Base-by-base conservation (phyloP, 2,797 vertebrate species). In the Microtus obscurus region DNA sequence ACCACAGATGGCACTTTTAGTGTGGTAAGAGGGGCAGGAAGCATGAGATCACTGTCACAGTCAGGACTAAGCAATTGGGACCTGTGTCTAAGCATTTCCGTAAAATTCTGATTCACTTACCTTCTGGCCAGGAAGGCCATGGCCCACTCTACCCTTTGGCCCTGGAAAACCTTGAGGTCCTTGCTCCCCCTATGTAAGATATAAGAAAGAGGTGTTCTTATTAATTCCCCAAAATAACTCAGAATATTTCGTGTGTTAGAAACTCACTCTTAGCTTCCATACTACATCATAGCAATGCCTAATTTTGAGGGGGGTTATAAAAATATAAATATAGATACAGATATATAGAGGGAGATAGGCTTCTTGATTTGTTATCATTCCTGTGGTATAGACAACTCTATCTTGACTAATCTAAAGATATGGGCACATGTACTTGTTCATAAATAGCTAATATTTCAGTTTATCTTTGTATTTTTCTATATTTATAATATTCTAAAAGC, bases 51-150 rank as follows among this genome's bases (percentile, higher is more conserved):
- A 45, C 59, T 87, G 79, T 91, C 43, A 91, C 91, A 79, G 71
- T 65, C 51, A 40, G 69, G 25, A 7, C 16, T 65, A 79, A 94
- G 21, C 78, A 2, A 0, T 0, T 67, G 13, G 40, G 53, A 80
- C 65, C 10, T 16, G n/a, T 95, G 5, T 0, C 59, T 74, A 27
- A 13, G 17, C 11, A 25, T 93, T 53, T 91, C 61, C 73, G 40
- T 87, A 76, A 88, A 4, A 37, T 83, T 16, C 76, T 74, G n/a
- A 85, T 86, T 63, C 1, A 91, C 96, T 98, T 98, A 99, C 99
- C 99, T 99, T 99, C 95, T 95, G 98, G 63, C 99, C 99, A 53
- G 98, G 99, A 73, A 99, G 96, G 74, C 99, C 99, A 63, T 92
- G 97, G 94, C 99, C 99, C 37, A 98, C 87, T 77, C 96, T 97